Conservation (phyloP, 2,888 invertebrate genomes). For the Euspilapteryx auroguttella region DNA sequence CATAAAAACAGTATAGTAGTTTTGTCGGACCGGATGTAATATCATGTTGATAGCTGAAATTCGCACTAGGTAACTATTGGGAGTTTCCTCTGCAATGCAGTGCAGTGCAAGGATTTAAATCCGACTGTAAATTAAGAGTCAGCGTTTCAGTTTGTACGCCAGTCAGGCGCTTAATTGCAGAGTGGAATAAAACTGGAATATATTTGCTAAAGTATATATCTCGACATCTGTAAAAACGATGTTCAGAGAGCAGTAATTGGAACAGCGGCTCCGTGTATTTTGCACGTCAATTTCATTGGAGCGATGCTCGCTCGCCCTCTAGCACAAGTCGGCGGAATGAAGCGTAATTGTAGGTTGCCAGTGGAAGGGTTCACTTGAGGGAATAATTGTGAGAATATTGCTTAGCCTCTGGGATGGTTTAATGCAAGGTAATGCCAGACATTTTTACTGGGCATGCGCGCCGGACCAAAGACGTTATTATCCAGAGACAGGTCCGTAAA, state of each 20-base stretch:
- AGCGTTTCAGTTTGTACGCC: too few relatives aligned
- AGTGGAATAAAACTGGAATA: too few relatives aligned
- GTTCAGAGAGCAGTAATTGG: conserved; percentile 37
- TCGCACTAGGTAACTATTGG: too few relatives aligned
- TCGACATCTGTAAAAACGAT: too few relatives aligned
- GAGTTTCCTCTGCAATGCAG: too few relatives aligned
- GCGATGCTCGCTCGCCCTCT: conserved; percentile 27
- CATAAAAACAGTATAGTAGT: too few relatives aligned
- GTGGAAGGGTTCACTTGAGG: conserved; percentile 49
- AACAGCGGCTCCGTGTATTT: conserved; percentile 33
- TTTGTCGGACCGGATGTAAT: too few relatives aligned
- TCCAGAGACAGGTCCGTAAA: conserved; percentile 48
- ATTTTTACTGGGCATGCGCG: conserved; percentile 33
- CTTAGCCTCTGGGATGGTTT: conserved; percentile 48
- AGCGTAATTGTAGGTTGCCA: conserved; percentile 53
- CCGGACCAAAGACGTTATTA: conserved; percentile 51
- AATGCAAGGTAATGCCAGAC: conserved; percentile 42
- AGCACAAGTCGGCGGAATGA: conserved; percentile 34
- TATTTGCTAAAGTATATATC: too few relatives aligned
- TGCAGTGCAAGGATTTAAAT: too few relatives aligned
- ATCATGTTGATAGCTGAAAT: too few relatives aligned
- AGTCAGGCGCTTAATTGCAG: too few relatives aligned
- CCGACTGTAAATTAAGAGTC: too few relatives aligned
- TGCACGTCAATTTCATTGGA: conserved; percentile 46
- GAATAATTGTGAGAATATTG: conserved; percentile 55